phyloP scores from a whole-genome alignment of 2,113 vertebrate species.

The Nibea coibor region DNA sequence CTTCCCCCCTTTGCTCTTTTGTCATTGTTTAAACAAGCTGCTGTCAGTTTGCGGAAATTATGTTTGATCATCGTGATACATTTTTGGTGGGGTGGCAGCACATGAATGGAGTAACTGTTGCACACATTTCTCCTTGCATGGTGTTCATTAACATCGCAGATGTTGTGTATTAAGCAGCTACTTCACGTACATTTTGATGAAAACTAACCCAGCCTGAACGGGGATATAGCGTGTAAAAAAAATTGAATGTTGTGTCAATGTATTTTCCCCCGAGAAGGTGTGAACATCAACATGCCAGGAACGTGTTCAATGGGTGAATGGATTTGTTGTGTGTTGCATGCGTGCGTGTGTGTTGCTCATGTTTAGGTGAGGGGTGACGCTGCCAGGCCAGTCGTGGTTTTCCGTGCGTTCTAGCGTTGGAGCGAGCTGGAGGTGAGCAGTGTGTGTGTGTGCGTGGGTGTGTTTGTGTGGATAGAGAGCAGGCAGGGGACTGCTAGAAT shows the following conservation, averaged over 20 bases:
- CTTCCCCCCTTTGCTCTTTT: conserved; percentile 1
- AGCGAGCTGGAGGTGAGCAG: conserved; percentile 50
- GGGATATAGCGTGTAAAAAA: conserved; percentile 34
- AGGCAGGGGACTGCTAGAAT: conserved; percentile 45
- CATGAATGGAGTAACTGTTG: conserved; percentile 56
- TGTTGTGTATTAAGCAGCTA: conserved; percentile 65
- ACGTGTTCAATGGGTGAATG: conserved; percentile 49
- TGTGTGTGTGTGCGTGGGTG: conserved; percentile 40
- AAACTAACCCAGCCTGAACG: conserved; percentile 35
- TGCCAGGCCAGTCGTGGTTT: conserved; percentile 62
- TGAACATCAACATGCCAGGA: conserved; percentile 60
- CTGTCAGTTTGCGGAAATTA: conserved; percentile 50
- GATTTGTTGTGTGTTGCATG: conserved; percentile 41
- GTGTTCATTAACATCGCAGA: conserved; percentile 70
- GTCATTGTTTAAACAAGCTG: conserved; percentile 53
- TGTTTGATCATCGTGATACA: conserved; percentile 50
- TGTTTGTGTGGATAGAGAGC: conserved; percentile 43
- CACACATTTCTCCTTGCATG: conserved; percentile 47
- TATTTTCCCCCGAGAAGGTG: conserved; percentile 42
- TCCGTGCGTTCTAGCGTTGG: conserved; percentile 49
- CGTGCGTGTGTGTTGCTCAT: conserved; percentile 19
- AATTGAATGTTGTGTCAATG: conserved; percentile 6
- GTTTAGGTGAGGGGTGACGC: conserved; percentile 49
- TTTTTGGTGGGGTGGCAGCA: conserved; percentile 36
- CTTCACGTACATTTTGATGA: conserved; percentile 26